These are phyloP conservation scores for Agrotis exclamationis DNA, from an alignment of 2,888 invertebrate species.

Conservation along the genomic window DNA sequence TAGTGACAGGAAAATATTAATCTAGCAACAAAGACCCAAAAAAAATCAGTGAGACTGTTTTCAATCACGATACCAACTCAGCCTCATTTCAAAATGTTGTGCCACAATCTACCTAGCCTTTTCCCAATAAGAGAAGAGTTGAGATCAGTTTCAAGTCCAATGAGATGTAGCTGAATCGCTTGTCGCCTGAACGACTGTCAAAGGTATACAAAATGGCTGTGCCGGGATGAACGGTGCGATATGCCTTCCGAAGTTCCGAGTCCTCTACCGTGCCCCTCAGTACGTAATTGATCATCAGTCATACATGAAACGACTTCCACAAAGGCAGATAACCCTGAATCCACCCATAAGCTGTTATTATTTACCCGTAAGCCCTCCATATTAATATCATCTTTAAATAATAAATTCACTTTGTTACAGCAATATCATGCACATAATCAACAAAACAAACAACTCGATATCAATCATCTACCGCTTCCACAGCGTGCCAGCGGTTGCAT, in stretches of 20 bases:
- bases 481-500: conserved; percentile 47
- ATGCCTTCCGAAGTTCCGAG: too few relatives aligned
- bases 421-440: conserved; percentile 11
- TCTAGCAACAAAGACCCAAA: background rate
- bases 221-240: too few relatives aligned
- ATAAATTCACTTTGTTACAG: background rate
- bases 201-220: too few relatives aligned
- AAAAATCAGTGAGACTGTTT: background rate
- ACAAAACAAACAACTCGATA: conserved; percentile 33
- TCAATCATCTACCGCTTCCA: conserved; percentile 29
- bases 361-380: background rate
- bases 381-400: background rate
- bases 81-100: background rate
- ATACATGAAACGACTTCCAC: too few relatives aligned
- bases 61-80: background rate
- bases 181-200: too few relatives aligned
- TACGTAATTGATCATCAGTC: too few relatives aligned
- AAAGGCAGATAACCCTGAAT: too few relatives aligned
- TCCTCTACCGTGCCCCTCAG: too few relatives aligned
- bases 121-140: background rate
- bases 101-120: background rate
- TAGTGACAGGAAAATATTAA: too few relatives aligned
- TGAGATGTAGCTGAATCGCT: background rate
- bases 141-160: background rate
- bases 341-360: background rate